phyloP scores from a whole-genome alignment of 2,888 invertebrate species.

The Drosophila neonasuta region DNA sequence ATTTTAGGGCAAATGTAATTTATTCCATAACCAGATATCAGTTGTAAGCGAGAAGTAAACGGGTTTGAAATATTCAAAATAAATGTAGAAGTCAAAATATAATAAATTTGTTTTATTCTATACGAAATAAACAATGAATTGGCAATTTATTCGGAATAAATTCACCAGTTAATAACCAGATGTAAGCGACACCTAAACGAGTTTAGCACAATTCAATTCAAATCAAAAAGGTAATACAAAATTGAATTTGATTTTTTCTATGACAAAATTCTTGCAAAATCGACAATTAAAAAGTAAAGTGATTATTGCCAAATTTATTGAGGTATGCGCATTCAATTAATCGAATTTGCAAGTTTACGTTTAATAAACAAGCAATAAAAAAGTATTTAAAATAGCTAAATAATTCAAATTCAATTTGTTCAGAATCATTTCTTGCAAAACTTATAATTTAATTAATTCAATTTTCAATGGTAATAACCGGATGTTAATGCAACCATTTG shows the following conservation, averaged over 20 bases:
- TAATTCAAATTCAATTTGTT: no score
- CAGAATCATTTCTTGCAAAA: conserved; percentile 1
- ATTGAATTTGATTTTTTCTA: not conserved
- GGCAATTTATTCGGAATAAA: no score
- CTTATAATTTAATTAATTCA: not conserved
- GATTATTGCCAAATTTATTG: no score
- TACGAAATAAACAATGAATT: no score
- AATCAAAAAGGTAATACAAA: not conserved
- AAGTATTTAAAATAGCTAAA: not conserved
- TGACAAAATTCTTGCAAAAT: not conserved
- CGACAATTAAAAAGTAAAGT: no score
- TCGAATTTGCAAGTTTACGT: no score
- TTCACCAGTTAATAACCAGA: not conserved
- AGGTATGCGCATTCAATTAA: no score
- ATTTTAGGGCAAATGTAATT: not conserved
- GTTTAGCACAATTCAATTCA: not conserved
- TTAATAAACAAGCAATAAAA: no score
- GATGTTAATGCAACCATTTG: conserved; percentile 3
- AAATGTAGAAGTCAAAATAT: no score
- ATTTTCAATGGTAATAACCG: conserved; percentile 1
- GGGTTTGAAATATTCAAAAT: no score
- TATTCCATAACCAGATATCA: not conserved
- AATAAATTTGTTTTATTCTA: no score
- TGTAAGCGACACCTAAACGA: not conserved
- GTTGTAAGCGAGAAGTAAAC: no score